Conservation (phyloP, 1,140 invertebrate species). For the Caerostris extrusa region DNA sequence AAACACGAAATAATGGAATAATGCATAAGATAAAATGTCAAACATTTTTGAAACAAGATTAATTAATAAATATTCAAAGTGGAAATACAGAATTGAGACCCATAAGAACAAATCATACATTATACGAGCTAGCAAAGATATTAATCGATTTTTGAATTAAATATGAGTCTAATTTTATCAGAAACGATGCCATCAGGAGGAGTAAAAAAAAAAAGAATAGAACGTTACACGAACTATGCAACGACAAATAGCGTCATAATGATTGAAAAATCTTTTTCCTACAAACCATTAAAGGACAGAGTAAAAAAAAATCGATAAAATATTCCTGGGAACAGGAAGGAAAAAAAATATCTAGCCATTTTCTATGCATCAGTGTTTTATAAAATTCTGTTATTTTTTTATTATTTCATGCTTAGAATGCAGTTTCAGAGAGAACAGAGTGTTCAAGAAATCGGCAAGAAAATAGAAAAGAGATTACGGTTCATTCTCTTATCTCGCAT, state of each 20-base stretch:
- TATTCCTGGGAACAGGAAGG: conserved; percentile 2
- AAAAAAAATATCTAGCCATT: too few species aligned
- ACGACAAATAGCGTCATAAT: conserved; percentile 68
- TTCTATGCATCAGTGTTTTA: too few species aligned
- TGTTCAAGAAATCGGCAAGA: conserved; percentile 42
- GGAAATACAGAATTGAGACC: neutral
- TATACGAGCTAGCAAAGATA: neutral
- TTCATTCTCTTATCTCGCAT: conserved; percentile 42
- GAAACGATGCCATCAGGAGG: neutral
- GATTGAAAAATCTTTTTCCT: conserved; percentile 26
- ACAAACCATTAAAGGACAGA: neutral
- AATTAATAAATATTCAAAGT: neutral
- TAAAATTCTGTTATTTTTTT: too few species aligned
- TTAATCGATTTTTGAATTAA: conserved; percentile 69
- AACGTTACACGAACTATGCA: conserved; percentile 49
- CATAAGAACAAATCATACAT: neutral
- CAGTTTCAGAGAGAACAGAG: neutral
- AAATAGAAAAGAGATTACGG: conserved; percentile 65
- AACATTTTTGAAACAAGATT: neutral
- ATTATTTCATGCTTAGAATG: too few species aligned
- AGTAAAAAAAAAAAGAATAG: conserved; percentile 27
- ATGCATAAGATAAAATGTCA: neutral
- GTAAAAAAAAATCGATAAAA: conserved; percentile 65
- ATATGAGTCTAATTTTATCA: conserved; percentile 45
- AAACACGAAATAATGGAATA: neutral